Evolutionary conservation across 2,888 invertebrate genomes (phyloP), one percentile per base, ranked within the genome.

Genomic region (Vanessa cardui): DNA sequence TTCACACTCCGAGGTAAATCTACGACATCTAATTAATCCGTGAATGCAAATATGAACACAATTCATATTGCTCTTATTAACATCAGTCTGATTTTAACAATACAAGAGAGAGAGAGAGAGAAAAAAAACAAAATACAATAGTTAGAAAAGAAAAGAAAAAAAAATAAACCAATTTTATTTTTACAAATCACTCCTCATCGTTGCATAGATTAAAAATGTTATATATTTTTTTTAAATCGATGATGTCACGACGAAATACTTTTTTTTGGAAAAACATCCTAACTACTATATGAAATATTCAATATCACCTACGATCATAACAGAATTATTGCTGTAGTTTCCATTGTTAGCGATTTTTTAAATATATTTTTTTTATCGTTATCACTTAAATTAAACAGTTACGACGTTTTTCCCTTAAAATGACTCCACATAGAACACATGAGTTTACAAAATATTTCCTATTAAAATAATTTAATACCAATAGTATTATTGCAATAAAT

Each of bases 391-490:
- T 54, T 31, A n/a, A 7, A 39, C 12, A 33, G 64, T 59, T 56
- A 56, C 21, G 58, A n/a, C 26, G 59, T 33, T 20, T 50, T 49
- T 45, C 44, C 21, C 33, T 31, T 16, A 9, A 56, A 52, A 21
- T 6, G 16, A 52, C 52, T 20, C 33, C 33, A 56, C 47, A 59
- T 46, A 50, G 31, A 69, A 68, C 66, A 59, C 60, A 64, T 62
- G 62, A 50, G n/a, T 71, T 69, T 67, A 50, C 60, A 67, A 68
- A 65, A 69, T 70, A 73, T 65, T 65, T 68, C 78, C 77, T 76
- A 77, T 76, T 77, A 80, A 80, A 80, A 82, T 86, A 87, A 85
- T 85, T 84, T 86, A 86, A 87, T 81, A 84, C 85, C 87, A 87
- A 84, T 85, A 87, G 26, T n/a, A 31, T 83, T 84, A 84, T 80